These are phyloP conservation scores for Phrynocephalus versicolor DNA, from an alignment of 2,113 vertebrate species.

Conservation along the genomic window DNA sequence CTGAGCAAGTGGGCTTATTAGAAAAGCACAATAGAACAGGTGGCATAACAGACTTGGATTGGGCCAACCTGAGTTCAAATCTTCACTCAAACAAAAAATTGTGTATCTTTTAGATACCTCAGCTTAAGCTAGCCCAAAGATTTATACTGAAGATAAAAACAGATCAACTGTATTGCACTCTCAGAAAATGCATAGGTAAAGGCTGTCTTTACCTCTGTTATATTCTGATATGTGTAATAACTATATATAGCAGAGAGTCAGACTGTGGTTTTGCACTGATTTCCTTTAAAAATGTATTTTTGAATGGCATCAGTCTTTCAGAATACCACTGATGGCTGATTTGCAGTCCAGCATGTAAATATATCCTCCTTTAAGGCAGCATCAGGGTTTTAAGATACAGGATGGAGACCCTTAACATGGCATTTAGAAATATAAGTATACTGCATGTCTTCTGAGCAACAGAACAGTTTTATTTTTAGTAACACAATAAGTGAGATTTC, in stretches of 20 bases:
- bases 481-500: constrained; percentile 42
- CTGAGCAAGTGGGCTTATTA: background rate
- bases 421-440: constrained; percentile 39
- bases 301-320: background rate
- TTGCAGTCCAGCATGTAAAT: background rate
- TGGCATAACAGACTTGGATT: background rate
- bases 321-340: too few species aligned
- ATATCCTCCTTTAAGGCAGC: background rate
- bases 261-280: background rate
- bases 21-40: background rate
- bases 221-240: background rate
- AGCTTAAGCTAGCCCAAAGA: background rate
- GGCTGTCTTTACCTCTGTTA: too few species aligned
- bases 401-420: constrained; percentile 8
- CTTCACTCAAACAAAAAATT: background rate
- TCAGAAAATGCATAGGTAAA: background rate
- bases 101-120: too few species aligned
- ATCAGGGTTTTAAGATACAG: background rate
- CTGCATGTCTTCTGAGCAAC: constrained; percentile 32
- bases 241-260: too few species aligned
- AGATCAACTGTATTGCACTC: background rate
- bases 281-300: background rate
- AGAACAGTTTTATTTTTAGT: constrained; percentile 33
- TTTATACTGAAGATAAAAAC: background rate
- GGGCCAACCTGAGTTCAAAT: background rate